These are phyloP conservation scores for Anas platyrhynchos DNA, from an alignment of 2,113 vertebrate genomes.

Conservation along the genomic window DNA sequence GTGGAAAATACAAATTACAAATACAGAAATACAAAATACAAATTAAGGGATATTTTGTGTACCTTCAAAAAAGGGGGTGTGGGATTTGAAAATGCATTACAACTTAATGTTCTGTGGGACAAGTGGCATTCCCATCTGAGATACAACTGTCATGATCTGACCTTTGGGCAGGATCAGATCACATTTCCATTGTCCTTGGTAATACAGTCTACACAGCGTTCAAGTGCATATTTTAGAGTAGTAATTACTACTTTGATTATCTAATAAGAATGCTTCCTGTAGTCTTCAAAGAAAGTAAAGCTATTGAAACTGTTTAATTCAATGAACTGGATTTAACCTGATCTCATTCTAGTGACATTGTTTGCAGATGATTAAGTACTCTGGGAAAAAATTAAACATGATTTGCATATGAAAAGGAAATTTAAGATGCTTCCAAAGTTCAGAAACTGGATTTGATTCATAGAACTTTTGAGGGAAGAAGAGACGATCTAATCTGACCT, in stretches of 20 bases:
- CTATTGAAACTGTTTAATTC: neutral
- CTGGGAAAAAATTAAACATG: neutral
- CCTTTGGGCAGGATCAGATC: neutral
- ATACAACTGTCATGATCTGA: neutral
- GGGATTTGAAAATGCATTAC: neutral
- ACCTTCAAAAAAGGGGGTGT: neutral
- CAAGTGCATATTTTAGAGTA: neutral
- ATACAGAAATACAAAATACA: neutral
- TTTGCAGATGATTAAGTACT: neutral
- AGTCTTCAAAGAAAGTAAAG: neutral
- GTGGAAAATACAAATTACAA: neutral
- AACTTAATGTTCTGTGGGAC: neutral
- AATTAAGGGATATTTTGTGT: neutral
- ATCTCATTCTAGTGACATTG: neutral
- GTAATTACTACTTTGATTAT: neutral
- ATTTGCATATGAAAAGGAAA: conserved; percentile 13
- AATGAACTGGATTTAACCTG: conserved; percentile 1
- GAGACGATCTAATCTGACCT: neutral
- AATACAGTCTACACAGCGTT: neutral
- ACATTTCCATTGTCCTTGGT: neutral
- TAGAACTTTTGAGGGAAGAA: neutral
- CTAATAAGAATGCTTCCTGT: neutral
- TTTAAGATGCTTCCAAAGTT: neutral
- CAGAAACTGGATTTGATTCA: neutral
- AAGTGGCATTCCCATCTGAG: neutral